Evolutionary conservation across 1,140 invertebrate species (phyloP).

Genomic region (Asbolus verrucosus): DNA sequence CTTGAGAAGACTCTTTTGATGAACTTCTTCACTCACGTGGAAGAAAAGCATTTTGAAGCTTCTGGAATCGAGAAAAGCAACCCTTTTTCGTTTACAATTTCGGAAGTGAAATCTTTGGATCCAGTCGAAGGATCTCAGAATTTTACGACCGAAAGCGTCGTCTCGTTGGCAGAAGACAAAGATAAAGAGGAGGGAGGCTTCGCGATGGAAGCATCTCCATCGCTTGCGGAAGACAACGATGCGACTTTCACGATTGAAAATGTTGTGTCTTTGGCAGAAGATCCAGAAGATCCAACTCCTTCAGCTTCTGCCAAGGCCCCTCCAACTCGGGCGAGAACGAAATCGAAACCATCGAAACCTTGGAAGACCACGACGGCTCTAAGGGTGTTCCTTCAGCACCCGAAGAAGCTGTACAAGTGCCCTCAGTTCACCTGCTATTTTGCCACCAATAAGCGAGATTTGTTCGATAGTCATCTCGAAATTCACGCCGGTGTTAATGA

Average conservation of each 20-base stretch:
- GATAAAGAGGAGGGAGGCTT: conserved; percentile 41
- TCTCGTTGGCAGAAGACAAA: conserved; percentile 50
- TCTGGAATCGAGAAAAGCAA: too few relatives aligned
- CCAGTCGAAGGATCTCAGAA: conserved; percentile 13
- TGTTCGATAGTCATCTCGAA: conserved; percentile 66
- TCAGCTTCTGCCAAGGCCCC: too few relatives aligned
- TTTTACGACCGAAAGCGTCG: conserved; percentile 19
- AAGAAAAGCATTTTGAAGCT: conserved; percentile 48
- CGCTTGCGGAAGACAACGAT: too few relatives aligned
- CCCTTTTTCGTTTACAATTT: conserved; percentile 57
- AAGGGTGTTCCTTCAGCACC: conserved; percentile 48
- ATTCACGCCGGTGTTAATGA: conserved; percentile 59
- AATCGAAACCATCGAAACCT: too few relatives aligned
- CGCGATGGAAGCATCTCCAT: too few relatives aligned
- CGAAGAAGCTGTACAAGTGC: conserved; percentile 69
- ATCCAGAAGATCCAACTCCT: too few relatives aligned
- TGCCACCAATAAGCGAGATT: conserved; percentile 62
- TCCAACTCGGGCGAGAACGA: too few relatives aligned
- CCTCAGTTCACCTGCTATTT: conserved; percentile 69
- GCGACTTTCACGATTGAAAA: too few relatives aligned
- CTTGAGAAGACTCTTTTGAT: conserved; percentile 43
- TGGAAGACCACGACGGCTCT: conserved; percentile 52
- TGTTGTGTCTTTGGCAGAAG: too few relatives aligned
- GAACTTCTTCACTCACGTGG: conserved; percentile 53
- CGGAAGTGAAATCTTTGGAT: conserved; percentile 56